Conservation (phyloP, 2,797 vertebrate genomes). For the Fringilla coelebs region DNA sequence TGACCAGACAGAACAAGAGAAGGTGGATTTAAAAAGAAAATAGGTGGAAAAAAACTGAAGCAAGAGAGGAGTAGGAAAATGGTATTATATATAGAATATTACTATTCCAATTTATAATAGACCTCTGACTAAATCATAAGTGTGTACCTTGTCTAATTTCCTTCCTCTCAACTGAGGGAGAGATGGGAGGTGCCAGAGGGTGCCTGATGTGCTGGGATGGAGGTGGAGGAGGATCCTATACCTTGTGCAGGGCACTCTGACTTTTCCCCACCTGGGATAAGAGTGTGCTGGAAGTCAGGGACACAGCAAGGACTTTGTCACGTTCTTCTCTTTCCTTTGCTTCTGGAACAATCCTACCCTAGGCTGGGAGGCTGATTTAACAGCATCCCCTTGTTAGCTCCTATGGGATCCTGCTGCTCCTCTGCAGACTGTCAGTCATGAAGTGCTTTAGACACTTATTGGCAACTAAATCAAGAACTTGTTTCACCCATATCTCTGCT, state of each 20-base stretch:
- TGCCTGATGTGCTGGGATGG: background rate
- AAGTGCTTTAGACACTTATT: slow-evolving; percentile 6
- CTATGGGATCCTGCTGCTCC: background rate
- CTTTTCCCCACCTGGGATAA: background rate
- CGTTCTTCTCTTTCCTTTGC: background rate
- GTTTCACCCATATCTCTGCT: slow-evolving; percentile 11
- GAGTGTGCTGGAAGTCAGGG: background rate
- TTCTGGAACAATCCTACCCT: background rate
- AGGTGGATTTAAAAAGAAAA: background rate
- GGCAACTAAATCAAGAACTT: slow-evolving; percentile 37
- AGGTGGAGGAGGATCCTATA: background rate
- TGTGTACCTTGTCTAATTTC: background rate
- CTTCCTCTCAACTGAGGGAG: fast-evolving
- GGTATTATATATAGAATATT: background rate
- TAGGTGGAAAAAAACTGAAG: background rate
- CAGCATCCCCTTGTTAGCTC: background rate
- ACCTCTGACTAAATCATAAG: fast-evolving
- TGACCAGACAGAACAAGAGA: background rate
- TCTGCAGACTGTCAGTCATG: background rate
- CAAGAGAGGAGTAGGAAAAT: background rate
- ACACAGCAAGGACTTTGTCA: background rate
- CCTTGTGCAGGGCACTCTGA: background rate
- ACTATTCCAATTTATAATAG: background rate
- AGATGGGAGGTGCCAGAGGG: fast-evolving
- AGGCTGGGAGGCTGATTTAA: background rate